A percentile compares a stretch with the other conserved stretches of the same genome.
Evolutionary conservation across 2,888 invertebrate genomes (phyloP).

Genomic region (Trisateles emortualis): DNA sequence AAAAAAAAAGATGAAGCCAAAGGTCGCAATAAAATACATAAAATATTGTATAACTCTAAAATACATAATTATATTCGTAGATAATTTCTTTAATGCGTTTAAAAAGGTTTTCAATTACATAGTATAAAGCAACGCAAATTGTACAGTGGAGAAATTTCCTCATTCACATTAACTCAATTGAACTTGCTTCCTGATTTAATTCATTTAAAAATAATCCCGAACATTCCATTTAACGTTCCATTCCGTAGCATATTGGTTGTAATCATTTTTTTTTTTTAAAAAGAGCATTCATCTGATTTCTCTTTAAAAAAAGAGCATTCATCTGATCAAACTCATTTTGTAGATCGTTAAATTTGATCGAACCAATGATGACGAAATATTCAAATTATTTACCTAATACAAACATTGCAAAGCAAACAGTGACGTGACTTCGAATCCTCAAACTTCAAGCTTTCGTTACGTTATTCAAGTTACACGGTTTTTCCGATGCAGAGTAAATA

Average conservation of each 20-base stretch:
- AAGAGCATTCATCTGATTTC: not conserved
- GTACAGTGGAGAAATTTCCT: not conserved
- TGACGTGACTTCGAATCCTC: slow-evolving; percentile 27
- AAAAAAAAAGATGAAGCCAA: too few species aligned
- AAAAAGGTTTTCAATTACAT: not conserved
- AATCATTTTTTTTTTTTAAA: not conserved
- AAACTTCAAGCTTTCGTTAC: slow-evolving; percentile 55
- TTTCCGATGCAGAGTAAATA: slow-evolving; percentile 55
- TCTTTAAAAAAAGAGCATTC: not conserved
- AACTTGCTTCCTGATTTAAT: slow-evolving; percentile 3
- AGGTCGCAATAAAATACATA: too few species aligned
- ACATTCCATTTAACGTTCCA: not conserved
- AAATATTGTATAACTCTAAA: too few species aligned
- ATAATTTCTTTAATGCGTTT: too few species aligned
- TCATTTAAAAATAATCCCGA: not conserved
- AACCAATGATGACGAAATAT: slow-evolving; percentile 37
- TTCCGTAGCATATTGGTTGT: slow-evolving; percentile 1
- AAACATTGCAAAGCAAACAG: slow-evolving; percentile 16
- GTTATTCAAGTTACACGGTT: slow-evolving; percentile 55
- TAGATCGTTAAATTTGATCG: not conserved
- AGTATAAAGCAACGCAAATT: not conserved
- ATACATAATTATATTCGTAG: too few species aligned
- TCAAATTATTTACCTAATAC: slow-evolving; percentile 39
- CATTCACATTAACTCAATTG: not conserved
- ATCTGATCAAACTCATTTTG: not conserved